Conservation (phyloP, 2,797 vertebrate species). For the Pangasius larnaudii region DNA sequence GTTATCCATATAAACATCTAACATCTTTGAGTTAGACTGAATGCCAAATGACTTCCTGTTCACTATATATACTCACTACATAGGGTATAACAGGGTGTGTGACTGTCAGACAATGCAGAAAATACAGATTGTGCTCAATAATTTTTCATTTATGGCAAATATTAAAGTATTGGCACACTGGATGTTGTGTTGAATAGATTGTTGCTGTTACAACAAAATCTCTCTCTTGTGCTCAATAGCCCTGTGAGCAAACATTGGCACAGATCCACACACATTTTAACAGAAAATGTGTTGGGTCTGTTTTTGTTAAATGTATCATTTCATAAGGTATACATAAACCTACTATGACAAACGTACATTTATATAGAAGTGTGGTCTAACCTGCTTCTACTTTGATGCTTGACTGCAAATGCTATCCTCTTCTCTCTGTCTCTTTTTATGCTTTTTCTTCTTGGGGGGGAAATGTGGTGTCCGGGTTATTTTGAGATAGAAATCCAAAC, state of each 20-base stretch:
- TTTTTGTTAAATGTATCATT: neutral
- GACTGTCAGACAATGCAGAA: neutral
- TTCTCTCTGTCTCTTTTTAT: neutral
- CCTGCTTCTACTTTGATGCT: neutral
- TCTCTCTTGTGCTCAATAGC: neutral
- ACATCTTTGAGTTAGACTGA: neutral
- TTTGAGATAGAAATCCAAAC: slow-evolving; percentile 34
- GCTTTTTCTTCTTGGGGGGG: neutral
- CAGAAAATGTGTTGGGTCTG: neutral
- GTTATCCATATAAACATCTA: neutral
- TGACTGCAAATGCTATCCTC: slow-evolving; percentile 8
- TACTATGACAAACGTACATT: neutral
- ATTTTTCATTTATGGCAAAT: neutral
- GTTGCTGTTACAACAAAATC: neutral
- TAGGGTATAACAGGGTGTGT: neutral
- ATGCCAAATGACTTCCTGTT: neutral
- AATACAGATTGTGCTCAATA: too few relatives aligned
- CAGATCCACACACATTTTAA: neutral
- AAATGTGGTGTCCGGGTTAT: neutral
- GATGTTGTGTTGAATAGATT: neutral
- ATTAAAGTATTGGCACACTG: neutral
- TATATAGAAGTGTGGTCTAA: neutral
- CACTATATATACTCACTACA: neutral
- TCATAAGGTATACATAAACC: too few relatives aligned
- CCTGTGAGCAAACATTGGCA: neutral